These are phyloP conservation scores for Paedocypris sp. DNA, from an alignment of 2,113 vertebrate genomes.

Conservation along the genomic window DNA sequence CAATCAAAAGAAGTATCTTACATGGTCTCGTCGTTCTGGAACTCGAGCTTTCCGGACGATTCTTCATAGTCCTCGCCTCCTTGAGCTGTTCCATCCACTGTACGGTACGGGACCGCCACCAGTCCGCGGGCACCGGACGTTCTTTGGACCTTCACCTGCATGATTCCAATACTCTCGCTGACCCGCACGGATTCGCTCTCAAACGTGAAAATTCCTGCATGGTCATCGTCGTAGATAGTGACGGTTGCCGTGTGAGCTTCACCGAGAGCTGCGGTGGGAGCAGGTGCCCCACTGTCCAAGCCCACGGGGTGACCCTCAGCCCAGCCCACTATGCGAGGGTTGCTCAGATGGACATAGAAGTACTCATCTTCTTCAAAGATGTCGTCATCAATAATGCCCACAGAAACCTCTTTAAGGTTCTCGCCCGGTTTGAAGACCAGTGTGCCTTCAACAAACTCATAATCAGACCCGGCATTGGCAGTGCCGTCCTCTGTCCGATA, in stretches of 20 bases:
- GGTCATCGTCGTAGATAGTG: conserved; percentile 59
- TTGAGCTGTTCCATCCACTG: conserved; percentile 59
- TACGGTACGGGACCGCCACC: conserved; percentile 65
- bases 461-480: conserved; percentile 56
- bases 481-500: conserved; percentile 57
- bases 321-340: conserved; percentile 39
- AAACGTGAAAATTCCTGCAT: conserved; percentile 69
- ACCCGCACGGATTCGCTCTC: conserved; percentile 56
- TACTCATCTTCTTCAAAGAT: conserved; percentile 60
- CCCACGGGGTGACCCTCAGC: conserved; percentile 5
- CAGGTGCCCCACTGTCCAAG: conserved; percentile 7
- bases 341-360: conserved; percentile 52
- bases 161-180: conserved; percentile 69
- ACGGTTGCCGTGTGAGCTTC: conserved; percentile 50
- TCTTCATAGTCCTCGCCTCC: conserved; percentile 69
- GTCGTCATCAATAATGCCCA: conserved; percentile 59
- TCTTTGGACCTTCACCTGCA: conserved; percentile 68
- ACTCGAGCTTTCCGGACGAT: conserved; percentile 63
- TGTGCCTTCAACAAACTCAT: conserved; percentile 53
- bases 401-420: conserved; percentile 42
- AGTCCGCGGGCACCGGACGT: conserved; percentile 70
- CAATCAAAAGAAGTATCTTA: conserved; percentile 46
- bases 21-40: conserved; percentile 74
- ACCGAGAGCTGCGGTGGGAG: conserved; percentile 40
- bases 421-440: conserved; percentile 51